These are phyloP conservation scores for Aplodontia rufa DNA, from an alignment of 2,113 vertebrate species.

Conservation along the genomic window DNA sequence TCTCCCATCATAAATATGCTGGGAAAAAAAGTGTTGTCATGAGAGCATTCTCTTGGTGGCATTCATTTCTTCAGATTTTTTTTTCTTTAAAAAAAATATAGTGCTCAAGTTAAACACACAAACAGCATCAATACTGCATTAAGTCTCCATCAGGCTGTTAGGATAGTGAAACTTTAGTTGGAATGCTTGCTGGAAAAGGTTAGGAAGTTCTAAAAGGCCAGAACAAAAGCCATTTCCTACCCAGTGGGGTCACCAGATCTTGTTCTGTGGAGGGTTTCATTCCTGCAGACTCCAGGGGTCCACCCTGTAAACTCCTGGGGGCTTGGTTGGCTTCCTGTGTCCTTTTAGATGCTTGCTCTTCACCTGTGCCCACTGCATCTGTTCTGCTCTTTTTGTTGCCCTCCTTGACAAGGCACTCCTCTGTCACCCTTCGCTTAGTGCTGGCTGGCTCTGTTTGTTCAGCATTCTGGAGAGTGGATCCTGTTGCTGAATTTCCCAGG, in stretches of 20 bases:
- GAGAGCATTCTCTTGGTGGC: neutral
- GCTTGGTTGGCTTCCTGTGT: neutral
- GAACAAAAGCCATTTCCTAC: constrained; percentile 43
- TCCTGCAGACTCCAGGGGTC: neutral
- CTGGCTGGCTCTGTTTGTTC: constrained; percentile 57
- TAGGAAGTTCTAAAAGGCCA: neutral
- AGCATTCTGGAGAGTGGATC: constrained; percentile 62
- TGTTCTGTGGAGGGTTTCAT: neutral
- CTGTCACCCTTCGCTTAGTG: constrained; percentile 81
- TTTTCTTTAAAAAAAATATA: neutral
- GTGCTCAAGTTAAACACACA: neutral
- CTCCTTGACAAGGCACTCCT: constrained; percentile 82
- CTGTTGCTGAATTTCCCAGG: constrained; percentile 71
- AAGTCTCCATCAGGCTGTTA: neutral
- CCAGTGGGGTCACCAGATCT: neutral
- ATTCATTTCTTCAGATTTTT: neutral
- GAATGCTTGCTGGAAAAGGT: neutral
- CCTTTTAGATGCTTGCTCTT: neutral
- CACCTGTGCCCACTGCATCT: constrained; percentile 59
- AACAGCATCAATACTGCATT: neutral
- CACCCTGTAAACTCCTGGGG: neutral
- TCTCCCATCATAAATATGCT: neutral
- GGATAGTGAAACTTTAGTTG: neutral
- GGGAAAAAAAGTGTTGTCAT: neutral
- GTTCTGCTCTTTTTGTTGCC: constrained; percentile 86